These are phyloP conservation scores for Dromius quadrimaculatus DNA, from an alignment of 2,888 invertebrate genomes.

Conservation along the genomic window DNA sequence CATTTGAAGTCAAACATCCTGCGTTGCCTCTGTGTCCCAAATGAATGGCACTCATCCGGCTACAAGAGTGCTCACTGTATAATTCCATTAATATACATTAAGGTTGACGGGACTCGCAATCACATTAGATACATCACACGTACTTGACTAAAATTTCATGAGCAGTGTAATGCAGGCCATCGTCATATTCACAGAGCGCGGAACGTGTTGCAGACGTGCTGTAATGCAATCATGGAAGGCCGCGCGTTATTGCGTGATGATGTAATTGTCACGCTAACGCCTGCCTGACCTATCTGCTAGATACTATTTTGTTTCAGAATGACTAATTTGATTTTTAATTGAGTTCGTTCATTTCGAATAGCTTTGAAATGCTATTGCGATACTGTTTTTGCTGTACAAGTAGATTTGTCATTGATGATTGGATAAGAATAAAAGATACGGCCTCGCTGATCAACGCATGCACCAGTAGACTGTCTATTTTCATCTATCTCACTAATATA, in stretches of 20 bases:
- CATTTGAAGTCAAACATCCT: no score
- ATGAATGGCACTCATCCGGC: background rate
- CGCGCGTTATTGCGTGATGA: conserved; percentile 28
- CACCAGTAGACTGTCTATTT: no score
- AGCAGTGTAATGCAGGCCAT: conserved; percentile 18
- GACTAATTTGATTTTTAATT: conserved; percentile 33
- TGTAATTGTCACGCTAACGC: conserved; percentile 25
- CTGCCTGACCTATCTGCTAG: no score
- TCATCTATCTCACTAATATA: no score
- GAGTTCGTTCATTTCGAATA: conserved; percentile 18
- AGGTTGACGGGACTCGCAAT: conserved; percentile 26
- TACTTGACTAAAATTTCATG: conserved; percentile 44
- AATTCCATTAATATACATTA: conserved; percentile 50
- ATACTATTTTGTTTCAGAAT: conserved; percentile 26
- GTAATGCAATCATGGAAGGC: conserved; percentile 23
- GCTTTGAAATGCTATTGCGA: no score
- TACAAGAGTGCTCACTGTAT: conserved; percentile 35
- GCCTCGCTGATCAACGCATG: no score
- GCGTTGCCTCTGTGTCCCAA: no score
- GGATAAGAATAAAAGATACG: no score
- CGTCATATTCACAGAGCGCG: background rate
- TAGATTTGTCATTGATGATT: no score
- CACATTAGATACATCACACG: conserved; percentile 42
- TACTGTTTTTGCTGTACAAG: no score
- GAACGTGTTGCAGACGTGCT: conserved; percentile 4